phyloP scores from a whole-genome alignment of 2,113 vertebrate species.

The Silurus asotus region DNA sequence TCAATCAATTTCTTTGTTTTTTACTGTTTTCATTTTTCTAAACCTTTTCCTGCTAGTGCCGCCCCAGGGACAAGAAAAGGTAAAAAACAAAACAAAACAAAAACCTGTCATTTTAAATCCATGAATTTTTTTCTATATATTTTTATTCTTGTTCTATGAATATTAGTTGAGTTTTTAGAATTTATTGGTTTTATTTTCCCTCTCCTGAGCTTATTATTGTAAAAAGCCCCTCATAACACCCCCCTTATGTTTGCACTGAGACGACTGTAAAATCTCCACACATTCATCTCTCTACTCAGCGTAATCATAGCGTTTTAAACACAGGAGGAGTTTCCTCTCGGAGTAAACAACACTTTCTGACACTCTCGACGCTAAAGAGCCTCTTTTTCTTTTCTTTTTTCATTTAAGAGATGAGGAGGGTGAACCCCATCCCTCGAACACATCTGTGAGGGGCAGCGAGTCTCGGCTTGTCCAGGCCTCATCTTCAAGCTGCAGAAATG shows the following conservation, averaged over 20 bases:
- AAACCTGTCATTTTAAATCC: not conserved
- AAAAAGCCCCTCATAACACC: not conserved
- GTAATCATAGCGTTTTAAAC: slow-evolving; percentile 36
- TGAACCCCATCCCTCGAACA: slow-evolving; percentile 26
- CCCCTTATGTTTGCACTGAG: not conserved
- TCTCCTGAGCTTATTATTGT: not conserved
- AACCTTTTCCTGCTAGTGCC: not conserved
- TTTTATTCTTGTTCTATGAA: not conserved
- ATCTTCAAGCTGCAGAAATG: not conserved
- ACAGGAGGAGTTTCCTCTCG: not conserved
- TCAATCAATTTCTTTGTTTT: not conserved
- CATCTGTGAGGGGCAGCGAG: slow-evolving; percentile 30
- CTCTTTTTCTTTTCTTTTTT: not conserved
- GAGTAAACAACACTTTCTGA: slow-evolving; percentile 30
- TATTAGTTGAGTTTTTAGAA: not conserved
- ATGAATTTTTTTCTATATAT: not conserved
- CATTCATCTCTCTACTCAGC: slow-evolving; percentile 2
- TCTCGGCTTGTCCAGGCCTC: slow-evolving; percentile 36
- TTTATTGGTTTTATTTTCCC: not conserved
- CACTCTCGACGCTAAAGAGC: slow-evolving; percentile 25
- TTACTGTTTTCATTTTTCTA: not conserved
- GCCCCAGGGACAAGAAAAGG: not conserved
- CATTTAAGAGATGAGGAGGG: slow-evolving; percentile 32
- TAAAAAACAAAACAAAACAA: not conserved
- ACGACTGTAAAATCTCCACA: slow-evolving; percentile 1